Base-by-base conservation (phyloP, 2,797 vertebrate genomes). In the Sciaenops ocellatus region DNA sequence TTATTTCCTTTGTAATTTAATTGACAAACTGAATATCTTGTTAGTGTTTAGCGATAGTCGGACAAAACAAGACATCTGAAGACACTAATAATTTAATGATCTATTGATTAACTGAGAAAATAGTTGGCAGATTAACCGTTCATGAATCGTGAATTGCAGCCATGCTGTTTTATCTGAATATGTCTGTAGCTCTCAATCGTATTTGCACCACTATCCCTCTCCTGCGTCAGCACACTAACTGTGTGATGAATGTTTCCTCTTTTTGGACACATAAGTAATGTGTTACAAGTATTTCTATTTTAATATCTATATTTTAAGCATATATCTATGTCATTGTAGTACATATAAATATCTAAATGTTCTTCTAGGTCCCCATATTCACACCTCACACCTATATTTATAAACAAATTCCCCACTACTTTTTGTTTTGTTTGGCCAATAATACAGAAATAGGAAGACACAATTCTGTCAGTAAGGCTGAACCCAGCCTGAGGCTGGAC, bases 401-500 rank as follows among this genome's bases (percentile, higher is more conserved):
- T 44, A 12, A 30, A 62, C 26, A 34, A 1, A 60, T 38, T 30
- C 46, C 15, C 38, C 7, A n/a, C 51, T 22, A 8, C n/a, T 4
- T 51, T 38, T 51, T 60, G 12, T 60, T 42, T 38, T 38, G 26
- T 46, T 75, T 41, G 51, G n/a, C 34, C 20, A 50, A 8, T 42
- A 47, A 20, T 44, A 42, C 28, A 51, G 15, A 51, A 62, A 64
- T 6, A 71, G 4, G 1, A 73, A 69, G 54, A 56, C 6, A 16
- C 7, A 3, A 42, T 44, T 42, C 26, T 61, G 48, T 38, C 52
- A 59, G 56, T 11, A 24, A 44, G 41, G 47, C 16, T 47, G 54
- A 24, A 64, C 16, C 16, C 55, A 52, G 52, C 59, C 73, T 57
- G 59, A 73, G 42, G 41, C 66, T 69, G 34, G 69, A 71, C 72